Percentiles rank a stretch among this genome's conserved stretches.
Evolutionary conservation across 2,113 vertebrate species (phyloP).

Genomic region (Oncorhynchus mykiss): DNA sequence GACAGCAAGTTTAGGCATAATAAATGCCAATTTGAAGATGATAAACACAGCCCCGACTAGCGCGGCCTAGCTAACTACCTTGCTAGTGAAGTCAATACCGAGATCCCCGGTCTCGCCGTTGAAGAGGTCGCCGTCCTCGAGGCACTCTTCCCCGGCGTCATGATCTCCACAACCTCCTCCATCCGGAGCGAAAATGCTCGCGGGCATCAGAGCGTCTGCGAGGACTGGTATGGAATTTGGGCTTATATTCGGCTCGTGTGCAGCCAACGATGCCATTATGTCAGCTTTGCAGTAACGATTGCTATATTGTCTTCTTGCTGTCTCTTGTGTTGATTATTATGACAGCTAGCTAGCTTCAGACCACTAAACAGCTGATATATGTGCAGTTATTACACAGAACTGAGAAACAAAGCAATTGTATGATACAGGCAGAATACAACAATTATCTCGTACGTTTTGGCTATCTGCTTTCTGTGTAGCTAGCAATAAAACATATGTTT

Average conservation of each 20-base stretch:
- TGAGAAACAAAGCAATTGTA: background rate
- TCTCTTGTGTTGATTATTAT: slow-evolving; percentile 23
- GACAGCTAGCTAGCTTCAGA: background rate
- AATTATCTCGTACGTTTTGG: background rate
- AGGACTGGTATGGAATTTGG: slow-evolving; percentile 59
- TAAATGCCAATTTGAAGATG: background rate
- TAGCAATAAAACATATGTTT: background rate
- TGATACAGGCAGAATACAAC: background rate
- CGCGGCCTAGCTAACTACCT: slow-evolving; percentile 76
- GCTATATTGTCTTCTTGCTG: background rate
- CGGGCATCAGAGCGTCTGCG: slow-evolving; percentile 81
- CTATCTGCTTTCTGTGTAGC: background rate
- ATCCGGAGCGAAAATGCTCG: slow-evolving; percentile 89
- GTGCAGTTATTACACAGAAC: background rate
- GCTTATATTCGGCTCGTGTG: slow-evolving; percentile 57
- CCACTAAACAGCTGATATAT: background rate
- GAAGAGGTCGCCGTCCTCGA: slow-evolving; percentile 68
- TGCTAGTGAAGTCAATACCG: slow-evolving; percentile 86
- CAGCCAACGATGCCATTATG: slow-evolving; percentile 72
- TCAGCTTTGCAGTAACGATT: background rate
- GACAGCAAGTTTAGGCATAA: slow-evolving; percentile 16
- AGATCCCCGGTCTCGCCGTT: slow-evolving; percentile 84
- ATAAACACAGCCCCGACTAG: background rate
- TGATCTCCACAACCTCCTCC: slow-evolving; percentile 72
- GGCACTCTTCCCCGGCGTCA: slow-evolving; percentile 64